A percentile compares a stretch with the other conserved stretches of the same genome.
Evolutionary conservation across 92 coral and sea anemone genomes (phyloP).

Genomic region (Chrysogorgia sp.): DNA sequence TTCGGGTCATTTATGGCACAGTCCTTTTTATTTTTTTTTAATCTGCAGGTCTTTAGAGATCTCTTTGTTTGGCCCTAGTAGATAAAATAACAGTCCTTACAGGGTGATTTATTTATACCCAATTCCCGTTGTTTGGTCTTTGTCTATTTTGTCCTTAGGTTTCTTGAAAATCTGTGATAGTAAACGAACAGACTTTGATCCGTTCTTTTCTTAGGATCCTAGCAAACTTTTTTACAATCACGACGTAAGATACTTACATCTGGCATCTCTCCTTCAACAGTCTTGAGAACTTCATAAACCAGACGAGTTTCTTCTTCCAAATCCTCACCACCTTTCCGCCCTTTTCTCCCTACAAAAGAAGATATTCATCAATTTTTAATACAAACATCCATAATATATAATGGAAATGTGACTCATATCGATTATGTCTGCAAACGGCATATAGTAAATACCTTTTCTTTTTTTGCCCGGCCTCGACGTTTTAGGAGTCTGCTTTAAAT

Average conservation of each 20-base stretch:
- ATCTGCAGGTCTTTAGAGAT: too few species aligned
- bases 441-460: constrained; percentile 24
- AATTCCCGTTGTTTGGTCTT: too few species aligned
- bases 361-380: background rate
- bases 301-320: constrained; percentile 61
- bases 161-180: background rate
- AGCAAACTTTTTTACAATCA: background rate
- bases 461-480: constrained; percentile 26
- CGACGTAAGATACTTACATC: constrained; percentile 54
- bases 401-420: background rate
- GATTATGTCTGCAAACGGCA: background rate
- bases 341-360: constrained; percentile 73
- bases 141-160: too few species aligned
- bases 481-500: constrained; percentile 1
- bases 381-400: background rate
- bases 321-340: constrained; percentile 58
- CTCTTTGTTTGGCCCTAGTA: too few species aligned
- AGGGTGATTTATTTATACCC: too few species aligned
- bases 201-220: background rate
- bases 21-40: too few species aligned
- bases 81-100: too few species aligned
- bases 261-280: constrained; percentile 83
- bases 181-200: background rate
- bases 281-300: constrained; percentile 73
- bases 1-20: too few species aligned